Evolutionary conservation across 2,113 vertebrate genomes (phyloP).

Genomic region (Micromys minutus): DNA sequence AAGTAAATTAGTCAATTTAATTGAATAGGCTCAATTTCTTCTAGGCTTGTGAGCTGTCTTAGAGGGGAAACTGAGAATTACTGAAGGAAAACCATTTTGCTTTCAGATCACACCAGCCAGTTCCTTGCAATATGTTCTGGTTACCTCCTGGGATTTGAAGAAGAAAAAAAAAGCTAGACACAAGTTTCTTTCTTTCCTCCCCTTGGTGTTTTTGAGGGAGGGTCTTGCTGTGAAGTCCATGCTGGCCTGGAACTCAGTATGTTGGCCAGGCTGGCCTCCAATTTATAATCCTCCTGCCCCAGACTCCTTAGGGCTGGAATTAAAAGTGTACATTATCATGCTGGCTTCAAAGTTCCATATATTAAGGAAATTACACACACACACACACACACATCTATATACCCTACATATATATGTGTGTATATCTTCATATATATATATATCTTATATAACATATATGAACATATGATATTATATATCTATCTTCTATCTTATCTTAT

Average conservation of each 20-base stretch:
- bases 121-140: background rate
- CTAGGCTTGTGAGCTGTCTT: background rate
- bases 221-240: background rate
- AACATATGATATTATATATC: no score
- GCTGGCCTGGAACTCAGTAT: background rate
- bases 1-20: background rate
- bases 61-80: background rate
- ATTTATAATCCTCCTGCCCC: background rate
- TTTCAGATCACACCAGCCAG: background rate
- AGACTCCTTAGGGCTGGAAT: background rate
- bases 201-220: background rate
- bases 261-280: background rate
- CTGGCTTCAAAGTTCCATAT: background rate
- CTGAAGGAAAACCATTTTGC: background rate
- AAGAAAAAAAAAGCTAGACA: background rate
- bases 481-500: no score
- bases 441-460: no score
- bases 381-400: background rate
- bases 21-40: background rate
- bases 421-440: background rate
- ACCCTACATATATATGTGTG: background rate
- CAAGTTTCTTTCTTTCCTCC: background rate
- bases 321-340: background rate
- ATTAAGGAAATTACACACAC: background rate
- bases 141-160: background rate